Percentiles rank a stretch among this genome's conserved stretches.
Evolutionary conservation across 2,888 invertebrate genomes (phyloP).

Genomic region (Chrysolina oricalcia): DNA sequence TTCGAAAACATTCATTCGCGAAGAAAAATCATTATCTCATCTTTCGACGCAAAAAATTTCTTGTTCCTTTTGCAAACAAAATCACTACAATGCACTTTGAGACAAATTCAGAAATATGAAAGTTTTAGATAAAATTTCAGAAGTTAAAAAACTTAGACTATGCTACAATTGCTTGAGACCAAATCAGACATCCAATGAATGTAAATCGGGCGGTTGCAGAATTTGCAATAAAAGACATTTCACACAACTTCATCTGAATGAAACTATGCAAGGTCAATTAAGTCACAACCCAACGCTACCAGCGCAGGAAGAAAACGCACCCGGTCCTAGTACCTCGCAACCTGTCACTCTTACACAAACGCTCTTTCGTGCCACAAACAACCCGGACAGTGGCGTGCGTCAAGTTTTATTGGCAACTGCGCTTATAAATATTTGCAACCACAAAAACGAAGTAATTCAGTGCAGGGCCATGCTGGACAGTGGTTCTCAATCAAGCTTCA

Average conservation of each 20-base stretch:
- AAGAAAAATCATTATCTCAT: not conserved
- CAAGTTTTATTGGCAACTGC: conserved; percentile 38
- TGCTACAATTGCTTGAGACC: not conserved
- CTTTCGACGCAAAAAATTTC: not conserved
- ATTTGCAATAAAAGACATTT: no score
- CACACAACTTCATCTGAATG: no score
- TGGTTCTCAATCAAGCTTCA: conserved; percentile 39
- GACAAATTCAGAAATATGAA: not conserved
- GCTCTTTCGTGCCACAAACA: not conserved
- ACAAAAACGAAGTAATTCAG: not conserved
- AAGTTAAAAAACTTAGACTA: not conserved
- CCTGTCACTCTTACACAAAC: not conserved
- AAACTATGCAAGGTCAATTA: no score
- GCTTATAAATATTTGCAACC: conserved; percentile 32
- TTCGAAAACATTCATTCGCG: not conserved
- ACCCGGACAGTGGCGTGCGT: not conserved
- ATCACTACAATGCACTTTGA: not conserved
- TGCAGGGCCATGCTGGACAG: conserved; percentile 36
- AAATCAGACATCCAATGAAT: not conserved
- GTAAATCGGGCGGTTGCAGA: not conserved
- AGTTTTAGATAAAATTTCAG: not conserved
- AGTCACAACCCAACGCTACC: no score
- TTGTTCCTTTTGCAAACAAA: not conserved
- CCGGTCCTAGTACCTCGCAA: not conserved
- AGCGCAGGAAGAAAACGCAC: not conserved